phyloP scores from a whole-genome alignment of 2,888 invertebrate species.

The Ashinkailepas kermadecensis region DNA sequence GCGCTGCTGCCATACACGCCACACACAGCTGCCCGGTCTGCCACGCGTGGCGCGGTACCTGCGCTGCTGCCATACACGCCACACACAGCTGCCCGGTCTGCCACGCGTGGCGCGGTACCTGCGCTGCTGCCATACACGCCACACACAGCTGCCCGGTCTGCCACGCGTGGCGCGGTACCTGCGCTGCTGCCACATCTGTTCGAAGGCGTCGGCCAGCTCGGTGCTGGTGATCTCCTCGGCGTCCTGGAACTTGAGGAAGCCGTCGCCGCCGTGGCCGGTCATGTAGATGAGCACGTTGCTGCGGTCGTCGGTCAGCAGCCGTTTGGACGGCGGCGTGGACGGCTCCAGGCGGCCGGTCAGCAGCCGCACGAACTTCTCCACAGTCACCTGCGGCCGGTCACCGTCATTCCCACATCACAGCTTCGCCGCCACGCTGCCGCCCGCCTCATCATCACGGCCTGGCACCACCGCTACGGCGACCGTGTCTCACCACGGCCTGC shows the following conservation, averaged over 20 bases:
- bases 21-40: too few relatives aligned
- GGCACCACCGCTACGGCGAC: too few relatives aligned
- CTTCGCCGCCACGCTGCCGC: too few relatives aligned
- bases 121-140: not conserved
- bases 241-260: slow-evolving; percentile 98
- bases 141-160: too few relatives aligned
- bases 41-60: too few relatives aligned
- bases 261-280: slow-evolving; percentile 96
- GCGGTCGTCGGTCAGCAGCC: slow-evolving; percentile 88
- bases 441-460: too few relatives aligned
- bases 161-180: slow-evolving; percentile 49
- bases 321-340: slow-evolving; percentile 89
- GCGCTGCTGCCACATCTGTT: slow-evolving; percentile 95
- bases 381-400: slow-evolving; percentile 67
- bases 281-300: slow-evolving; percentile 94
- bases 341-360: slow-evolving; percentile 87
- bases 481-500: too few relatives aligned
- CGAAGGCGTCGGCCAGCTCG: slow-evolving; percentile 95
- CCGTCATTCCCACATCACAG: not conserved
- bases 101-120: too few relatives aligned
- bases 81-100: too few relatives aligned
- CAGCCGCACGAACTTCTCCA: slow-evolving; percentile 95
- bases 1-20: slow-evolving; percentile 46
- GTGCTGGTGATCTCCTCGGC: slow-evolving; percentile 98
- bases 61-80: not conserved